A percentile compares a stretch with the other conserved stretches of the same genome.
Conservation (phyloP, 2,888 invertebrate genomes). For the Lycaena phlaeas region DNA sequence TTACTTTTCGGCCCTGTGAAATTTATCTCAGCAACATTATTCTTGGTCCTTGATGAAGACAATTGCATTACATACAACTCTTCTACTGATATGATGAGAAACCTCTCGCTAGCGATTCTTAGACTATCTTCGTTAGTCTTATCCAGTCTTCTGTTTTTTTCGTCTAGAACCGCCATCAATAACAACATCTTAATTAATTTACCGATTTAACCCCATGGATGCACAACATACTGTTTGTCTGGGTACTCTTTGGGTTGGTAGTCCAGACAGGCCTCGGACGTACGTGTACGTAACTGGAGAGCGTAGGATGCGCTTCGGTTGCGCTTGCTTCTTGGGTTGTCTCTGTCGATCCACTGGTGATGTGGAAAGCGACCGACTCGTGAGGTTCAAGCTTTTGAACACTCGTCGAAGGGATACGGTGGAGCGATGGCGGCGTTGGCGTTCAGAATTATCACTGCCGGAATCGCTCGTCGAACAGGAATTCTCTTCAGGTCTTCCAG, state of each 20-base stretch:
- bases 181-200: conserved; percentile 23
- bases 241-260: conserved; percentile 87
- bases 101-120: conserved; percentile 41
- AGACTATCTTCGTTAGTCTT: conserved; percentile 43
- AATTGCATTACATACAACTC: conserved; percentile 32
- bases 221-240: conserved; percentile 57
- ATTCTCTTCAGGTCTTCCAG: conserved; percentile 46
- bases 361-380: conserved; percentile 77
- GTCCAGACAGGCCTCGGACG: conserved; percentile 84
- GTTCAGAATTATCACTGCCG: conserved; percentile 75
- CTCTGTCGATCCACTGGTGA: conserved; percentile 63
- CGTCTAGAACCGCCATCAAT: conserved; percentile 18
- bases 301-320: conserved; percentile 83
- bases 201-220: conserved; percentile 52
- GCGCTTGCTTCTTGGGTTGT: conserved; percentile 71
- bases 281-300: conserved; percentile 86
- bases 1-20: neutral
- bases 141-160: conserved; percentile 55
- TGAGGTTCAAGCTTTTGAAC: conserved; percentile 78
- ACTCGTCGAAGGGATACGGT: conserved; percentile 80
- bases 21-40: conserved; percentile 7
- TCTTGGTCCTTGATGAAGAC: conserved; percentile 53
- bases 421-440: conserved; percentile 62
- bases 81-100: conserved; percentile 65
- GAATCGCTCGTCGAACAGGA: conserved; percentile 76